Percentiles rank a stretch among this genome's conserved stretches.
Evolutionary conservation across 2,797 vertebrate species (phyloP).

Genomic region (Anomalospiza imberbis): DNA sequence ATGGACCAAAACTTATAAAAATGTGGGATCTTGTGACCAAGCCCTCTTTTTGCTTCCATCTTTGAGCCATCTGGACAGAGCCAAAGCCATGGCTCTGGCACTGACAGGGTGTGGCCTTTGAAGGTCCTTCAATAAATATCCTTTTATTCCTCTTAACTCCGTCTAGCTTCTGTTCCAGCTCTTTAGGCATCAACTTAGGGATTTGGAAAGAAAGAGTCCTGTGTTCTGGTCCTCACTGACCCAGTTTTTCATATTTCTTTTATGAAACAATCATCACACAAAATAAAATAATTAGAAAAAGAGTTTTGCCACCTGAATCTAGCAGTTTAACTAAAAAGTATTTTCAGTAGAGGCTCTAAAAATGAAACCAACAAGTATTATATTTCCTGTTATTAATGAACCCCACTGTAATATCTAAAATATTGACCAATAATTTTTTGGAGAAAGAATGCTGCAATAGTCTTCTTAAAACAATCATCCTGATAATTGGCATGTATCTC

Average conservation of each 20-base stretch:
- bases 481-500: neutral
- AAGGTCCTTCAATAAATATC: neutral
- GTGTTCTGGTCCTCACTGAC: neutral
- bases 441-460: neutral
- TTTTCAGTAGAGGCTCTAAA: neutral
- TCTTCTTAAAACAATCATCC: neutral
- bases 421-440: accelerated
- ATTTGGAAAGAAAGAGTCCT: neutral
- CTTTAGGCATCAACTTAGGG: neutral
- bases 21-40: neutral
- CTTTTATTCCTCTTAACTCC: neutral
- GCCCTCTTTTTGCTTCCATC: neutral
- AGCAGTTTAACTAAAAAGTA: neutral
- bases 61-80: neutral
- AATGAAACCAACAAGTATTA: neutral
- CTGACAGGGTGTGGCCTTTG: neutral
- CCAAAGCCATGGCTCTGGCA: neutral
- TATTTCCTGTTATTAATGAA: neutral
- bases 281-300: neutral
- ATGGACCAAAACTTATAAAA: neutral
- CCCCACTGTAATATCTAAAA: neutral
- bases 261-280: neutral
- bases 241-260: neutral
- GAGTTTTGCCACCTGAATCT: neutral
- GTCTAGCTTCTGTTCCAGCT: neutral